Conservation (phyloP, 2,797 vertebrate species). For the Zalophus californianus region DNA sequence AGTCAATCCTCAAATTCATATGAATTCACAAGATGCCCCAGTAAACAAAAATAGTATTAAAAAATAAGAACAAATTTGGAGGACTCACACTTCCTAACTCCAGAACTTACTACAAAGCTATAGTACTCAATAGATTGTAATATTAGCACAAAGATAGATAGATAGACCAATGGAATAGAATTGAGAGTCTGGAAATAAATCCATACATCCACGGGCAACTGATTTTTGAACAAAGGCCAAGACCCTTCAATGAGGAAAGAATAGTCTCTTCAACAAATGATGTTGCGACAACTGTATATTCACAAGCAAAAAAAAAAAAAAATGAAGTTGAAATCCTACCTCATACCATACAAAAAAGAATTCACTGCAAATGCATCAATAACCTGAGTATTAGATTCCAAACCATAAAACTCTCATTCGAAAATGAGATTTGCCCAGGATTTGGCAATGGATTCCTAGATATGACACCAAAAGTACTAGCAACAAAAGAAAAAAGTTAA, state of each 20-base stretch:
- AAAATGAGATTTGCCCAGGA: background rate
- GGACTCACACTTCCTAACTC: background rate
- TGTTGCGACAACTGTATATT: background rate
- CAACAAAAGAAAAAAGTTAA: background rate
- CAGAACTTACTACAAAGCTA: background rate
- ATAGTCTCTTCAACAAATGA: background rate
- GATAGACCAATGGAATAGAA: background rate
- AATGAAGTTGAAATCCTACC: background rate
- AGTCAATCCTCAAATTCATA: background rate
- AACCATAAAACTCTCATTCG: background rate
- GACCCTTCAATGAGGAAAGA: background rate
- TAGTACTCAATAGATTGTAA: background rate
- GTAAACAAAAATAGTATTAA: background rate
- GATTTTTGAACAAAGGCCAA: slow-evolving; percentile 8
- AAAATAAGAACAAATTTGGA: background rate
- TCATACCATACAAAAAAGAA: background rate
- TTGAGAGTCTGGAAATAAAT: background rate
- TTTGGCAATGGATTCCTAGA: background rate
- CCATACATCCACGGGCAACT: background rate
- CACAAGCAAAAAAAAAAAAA: background rate
- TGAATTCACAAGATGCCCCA: background rate
- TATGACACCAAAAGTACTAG: background rate
- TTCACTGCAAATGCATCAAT: background rate
- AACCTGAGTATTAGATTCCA: background rate
- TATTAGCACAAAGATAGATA: background rate